phyloP scores from a whole-genome alignment of 2,888 invertebrate genomes.

The Caenorhabditis imperialis region DNA sequence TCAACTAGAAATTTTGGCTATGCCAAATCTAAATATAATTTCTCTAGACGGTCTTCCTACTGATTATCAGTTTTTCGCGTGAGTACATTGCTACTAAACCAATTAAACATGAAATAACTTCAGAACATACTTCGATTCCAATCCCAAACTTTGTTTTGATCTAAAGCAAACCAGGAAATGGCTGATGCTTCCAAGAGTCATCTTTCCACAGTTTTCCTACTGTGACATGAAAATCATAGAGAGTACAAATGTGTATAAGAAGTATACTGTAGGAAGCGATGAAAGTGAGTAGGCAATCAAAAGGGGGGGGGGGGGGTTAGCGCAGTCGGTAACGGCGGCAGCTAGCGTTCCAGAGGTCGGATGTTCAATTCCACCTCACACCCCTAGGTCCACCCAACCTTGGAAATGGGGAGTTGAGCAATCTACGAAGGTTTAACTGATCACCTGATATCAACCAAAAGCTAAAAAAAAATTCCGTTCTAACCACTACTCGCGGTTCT shows the following conservation, averaged over 20 bases:
- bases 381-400: too few species aligned
- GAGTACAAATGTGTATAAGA: slow-evolving; percentile 2
- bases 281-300: too few species aligned
- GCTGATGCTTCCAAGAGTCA: not conserved
- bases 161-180: not conserved
- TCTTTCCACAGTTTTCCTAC: not conserved
- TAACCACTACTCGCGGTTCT: too few species aligned
- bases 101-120: too few species aligned
- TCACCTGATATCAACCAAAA: too few species aligned
- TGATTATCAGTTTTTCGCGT: not conserved
- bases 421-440: too few species aligned
- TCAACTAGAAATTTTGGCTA: not conserved
- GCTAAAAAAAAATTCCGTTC: too few species aligned
- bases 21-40: not conserved
- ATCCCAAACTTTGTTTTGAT: not conserved
- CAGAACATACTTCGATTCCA: not conserved
- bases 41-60: not conserved
- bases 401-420: too few species aligned
- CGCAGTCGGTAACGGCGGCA: too few species aligned
- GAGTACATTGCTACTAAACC: not conserved
- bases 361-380: too few species aligned
- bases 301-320: too few species aligned
- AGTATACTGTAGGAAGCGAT: not conserved
- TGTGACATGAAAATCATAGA: slow-evolving; percentile 7
- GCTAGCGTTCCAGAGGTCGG: too few species aligned